Evolutionary conservation across 2,113 vertebrate species (phyloP).

Genomic region (western clawed frog (Xenopus tropicalis)): DNA sequence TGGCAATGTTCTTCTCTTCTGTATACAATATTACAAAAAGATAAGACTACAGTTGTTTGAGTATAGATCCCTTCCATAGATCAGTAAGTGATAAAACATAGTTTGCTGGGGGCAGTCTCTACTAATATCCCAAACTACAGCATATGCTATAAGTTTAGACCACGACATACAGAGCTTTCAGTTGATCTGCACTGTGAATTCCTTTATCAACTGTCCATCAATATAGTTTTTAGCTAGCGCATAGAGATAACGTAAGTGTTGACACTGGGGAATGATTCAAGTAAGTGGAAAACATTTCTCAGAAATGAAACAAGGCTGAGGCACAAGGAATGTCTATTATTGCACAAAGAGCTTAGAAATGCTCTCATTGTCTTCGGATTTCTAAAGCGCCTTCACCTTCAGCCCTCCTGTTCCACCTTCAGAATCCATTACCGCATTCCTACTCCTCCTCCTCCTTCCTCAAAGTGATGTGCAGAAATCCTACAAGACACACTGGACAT

Average conservation of each 20-base stretch:
- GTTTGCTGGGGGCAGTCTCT: background rate
- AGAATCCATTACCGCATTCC: conserved; percentile 23
- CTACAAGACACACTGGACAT: background rate
- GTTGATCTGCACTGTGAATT: background rate
- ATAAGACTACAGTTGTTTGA: too few relatives aligned
- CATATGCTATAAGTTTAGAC: background rate
- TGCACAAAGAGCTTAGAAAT: conserved; percentile 21
- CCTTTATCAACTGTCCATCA: conserved; percentile 12
- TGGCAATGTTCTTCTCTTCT: too few relatives aligned
- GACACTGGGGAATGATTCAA: conserved; percentile 16
- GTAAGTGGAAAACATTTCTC: conserved; percentile 29
- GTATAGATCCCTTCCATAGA: too few relatives aligned
- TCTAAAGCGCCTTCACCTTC: conserved; percentile 33
- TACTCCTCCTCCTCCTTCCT: background rate
- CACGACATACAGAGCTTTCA: background rate
- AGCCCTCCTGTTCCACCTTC: conserved; percentile 30
- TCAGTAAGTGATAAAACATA: background rate
- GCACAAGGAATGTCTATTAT: conserved; percentile 27
- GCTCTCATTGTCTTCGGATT: conserved; percentile 21
- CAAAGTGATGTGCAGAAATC: background rate
- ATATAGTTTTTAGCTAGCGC: background rate
- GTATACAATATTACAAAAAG: too few relatives aligned
- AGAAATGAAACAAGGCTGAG: conserved; percentile 22
- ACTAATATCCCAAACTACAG: background rate
- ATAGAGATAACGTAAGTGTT: conserved; percentile 6